Percentiles rank a stretch among this genome's conserved stretches.
Evolutionary conservation across 2,888 invertebrate genomes (phyloP).

Genomic region (Eumerus sabulonum): DNA sequence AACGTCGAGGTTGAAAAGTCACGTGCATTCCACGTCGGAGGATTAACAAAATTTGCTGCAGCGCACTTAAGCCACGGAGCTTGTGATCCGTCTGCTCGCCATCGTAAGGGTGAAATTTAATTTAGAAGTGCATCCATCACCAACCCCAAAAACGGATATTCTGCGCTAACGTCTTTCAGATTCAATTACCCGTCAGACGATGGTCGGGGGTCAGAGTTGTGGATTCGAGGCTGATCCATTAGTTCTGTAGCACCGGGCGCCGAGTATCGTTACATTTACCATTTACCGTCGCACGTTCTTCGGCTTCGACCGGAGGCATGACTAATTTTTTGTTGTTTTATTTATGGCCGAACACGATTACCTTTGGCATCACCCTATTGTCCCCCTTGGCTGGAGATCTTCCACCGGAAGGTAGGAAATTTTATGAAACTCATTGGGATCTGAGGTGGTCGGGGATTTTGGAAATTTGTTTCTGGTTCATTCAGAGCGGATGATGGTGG

Average conservation of each 20-base stretch:
- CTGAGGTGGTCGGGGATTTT: constrained; percentile 12
- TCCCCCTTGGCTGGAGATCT: neutral
- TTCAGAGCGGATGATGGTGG: neutral
- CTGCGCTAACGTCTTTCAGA: constrained; percentile 59
- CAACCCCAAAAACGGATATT: constrained; percentile 50
- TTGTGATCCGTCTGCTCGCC: constrained; percentile 13
- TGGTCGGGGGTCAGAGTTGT: too few relatives aligned
- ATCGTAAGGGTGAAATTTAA: constrained; percentile 64
- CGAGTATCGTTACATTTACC: too few relatives aligned
- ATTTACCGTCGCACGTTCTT: constrained; percentile 27
- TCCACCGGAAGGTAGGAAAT: constrained; percentile 35
- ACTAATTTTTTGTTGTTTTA: constrained; percentile 62
- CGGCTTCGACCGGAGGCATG: constrained; percentile 44
- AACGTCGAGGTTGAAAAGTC: constrained; percentile 51
- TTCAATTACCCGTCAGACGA: constrained; percentile 50
- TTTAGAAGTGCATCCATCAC: constrained; percentile 69
- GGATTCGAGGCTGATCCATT: constrained; percentile 51
- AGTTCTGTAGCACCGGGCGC: constrained; percentile 51
- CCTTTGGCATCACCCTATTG: constrained; percentile 25
- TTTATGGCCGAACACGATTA: constrained; percentile 60
- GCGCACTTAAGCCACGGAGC: constrained; percentile 26
- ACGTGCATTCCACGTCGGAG: constrained; percentile 58
- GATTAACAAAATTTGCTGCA: constrained; percentile 64
- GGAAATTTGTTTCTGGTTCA: constrained; percentile 49
- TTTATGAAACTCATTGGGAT: constrained; percentile 43